Base-by-base conservation (phyloP, 2,113 vertebrate genomes). In the Neodon shergylaensis region DNA sequence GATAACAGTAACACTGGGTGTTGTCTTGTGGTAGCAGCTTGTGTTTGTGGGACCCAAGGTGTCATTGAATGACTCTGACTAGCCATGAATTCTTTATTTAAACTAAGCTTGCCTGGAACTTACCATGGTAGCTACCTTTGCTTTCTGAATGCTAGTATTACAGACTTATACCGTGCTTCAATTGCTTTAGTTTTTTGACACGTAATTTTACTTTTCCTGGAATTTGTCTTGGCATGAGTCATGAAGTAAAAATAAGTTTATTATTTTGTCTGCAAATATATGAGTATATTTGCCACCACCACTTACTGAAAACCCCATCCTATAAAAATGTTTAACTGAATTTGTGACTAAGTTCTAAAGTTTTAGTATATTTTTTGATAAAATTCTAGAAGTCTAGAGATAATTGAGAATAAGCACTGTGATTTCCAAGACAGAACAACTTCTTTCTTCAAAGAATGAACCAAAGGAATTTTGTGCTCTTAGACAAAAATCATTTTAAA, bases 371-470 rank as follows among this genome's bases (percentile, higher is more conserved):
- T 13, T 58, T 88, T 95, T 85, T 47, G 5, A 76, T 70, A 74
- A 49, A 94, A 81, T 16, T 49, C 83, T 58, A 81, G 87, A 85
- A 85, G 21, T 47, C 6, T 26, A 73, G 12, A 5, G 42, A 49
- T 65, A 91, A 82, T 19, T 82, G n/a, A 77, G 90, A 94, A 61
- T 76, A 93, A 86, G 4, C 36, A 39, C n/a, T 47, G 28, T 94
- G 14, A 63, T n/a, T 88, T 49, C 39, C 26, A 65, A 61, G 12
- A 54, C 90, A n/a, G 63, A 86, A 39, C 6, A 47, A 49, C 61
- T 39, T 94, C 26, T n/a, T 83, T 79, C 70, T 85, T 82, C 26
- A 86, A 92, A 88, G 81, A 88, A 88, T 6, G 58, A 94, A 89
- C 2, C 21, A 36, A 89, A 52, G 83, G 78, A 82, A 39, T 72